Evolutionary conservation across 2,797 vertebrate species (phyloP).

Genomic region (Sciaenops ocellatus): DNA sequence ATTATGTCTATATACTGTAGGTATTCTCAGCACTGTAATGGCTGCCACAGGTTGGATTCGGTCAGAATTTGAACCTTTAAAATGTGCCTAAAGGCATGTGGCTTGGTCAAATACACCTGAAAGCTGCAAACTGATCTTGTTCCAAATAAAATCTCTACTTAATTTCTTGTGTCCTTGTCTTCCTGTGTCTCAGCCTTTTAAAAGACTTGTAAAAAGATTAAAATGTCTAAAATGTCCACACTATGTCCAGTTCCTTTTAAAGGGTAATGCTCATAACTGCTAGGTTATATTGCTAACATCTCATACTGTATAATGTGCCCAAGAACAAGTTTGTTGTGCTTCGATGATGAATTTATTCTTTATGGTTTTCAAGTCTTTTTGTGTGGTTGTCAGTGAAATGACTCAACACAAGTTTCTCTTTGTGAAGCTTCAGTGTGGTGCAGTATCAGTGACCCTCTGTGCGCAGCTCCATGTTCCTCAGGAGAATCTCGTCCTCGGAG

Average conservation of each 20-base stretch:
- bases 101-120: neutral
- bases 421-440: neutral
- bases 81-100: too few relatives aligned
- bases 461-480: neutral
- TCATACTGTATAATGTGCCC: neutral
- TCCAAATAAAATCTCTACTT: neutral
- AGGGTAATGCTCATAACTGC: neutral
- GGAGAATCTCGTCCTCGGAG: neutral
- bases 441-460: neutral
- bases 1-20: too few relatives aligned
- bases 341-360: neutral
- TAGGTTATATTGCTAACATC: neutral
- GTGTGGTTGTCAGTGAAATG: neutral
- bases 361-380: neutral
- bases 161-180: neutral
- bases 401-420: neutral
- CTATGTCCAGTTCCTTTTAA: neutral
- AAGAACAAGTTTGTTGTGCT: neutral
- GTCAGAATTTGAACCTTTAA: too few relatives aligned
- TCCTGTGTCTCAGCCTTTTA: neutral
- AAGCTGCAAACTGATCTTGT: neutral
- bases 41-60: too few relatives aligned
- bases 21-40: too few relatives aligned
- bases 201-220: too few relatives aligned
- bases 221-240: neutral